A percentile compares a stretch with the other conserved stretches of the same genome.
Evolutionary conservation across 2,888 invertebrate genomes (phyloP).

Genomic region (Lacanobia wlatinum): DNA sequence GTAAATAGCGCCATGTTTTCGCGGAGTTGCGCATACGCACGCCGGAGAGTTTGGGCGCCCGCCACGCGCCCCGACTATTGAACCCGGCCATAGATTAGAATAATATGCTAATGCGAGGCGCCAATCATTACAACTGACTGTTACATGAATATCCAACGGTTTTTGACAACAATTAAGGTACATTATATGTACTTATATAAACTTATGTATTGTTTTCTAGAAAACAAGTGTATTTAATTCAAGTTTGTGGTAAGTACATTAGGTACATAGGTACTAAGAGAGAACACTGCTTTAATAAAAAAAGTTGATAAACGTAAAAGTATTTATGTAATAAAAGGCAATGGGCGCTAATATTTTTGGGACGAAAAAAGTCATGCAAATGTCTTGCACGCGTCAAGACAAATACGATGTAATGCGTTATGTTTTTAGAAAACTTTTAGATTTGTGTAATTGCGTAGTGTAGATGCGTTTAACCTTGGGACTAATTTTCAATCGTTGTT

Average conservation of each 20-base stretch:
- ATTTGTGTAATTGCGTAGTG: too few species aligned
- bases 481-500: too few species aligned
- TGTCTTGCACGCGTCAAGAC: too few species aligned
- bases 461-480: too few species aligned
- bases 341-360: too few species aligned
- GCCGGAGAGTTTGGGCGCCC: constrained; percentile 68
- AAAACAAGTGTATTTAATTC: neutral
- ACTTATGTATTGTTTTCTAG: neutral
- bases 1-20: constrained; percentile 53
- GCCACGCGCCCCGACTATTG: constrained; percentile 79
- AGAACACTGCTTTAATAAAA: neutral
- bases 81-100: constrained; percentile 76
- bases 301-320: neutral
- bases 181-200: neutral
- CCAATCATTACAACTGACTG: constrained; percentile 33
- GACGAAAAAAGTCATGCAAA: too few species aligned
- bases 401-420: too few species aligned
- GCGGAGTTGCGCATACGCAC: constrained; percentile 51
- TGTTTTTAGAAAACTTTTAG: too few species aligned
- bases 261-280: neutral
- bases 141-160: constrained; percentile 42
- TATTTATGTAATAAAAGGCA: too few species aligned
- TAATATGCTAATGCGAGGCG: constrained; percentile 63
- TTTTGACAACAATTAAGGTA: neutral
- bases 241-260: neutral